Percentiles rank a stretch among this genome's conserved stretches.
These are phyloP conservation scores for Dendrophyllia cribrosa DNA, from an alignment of 64 coral and sea anemone genomes.

Conservation along the genomic window DNA sequence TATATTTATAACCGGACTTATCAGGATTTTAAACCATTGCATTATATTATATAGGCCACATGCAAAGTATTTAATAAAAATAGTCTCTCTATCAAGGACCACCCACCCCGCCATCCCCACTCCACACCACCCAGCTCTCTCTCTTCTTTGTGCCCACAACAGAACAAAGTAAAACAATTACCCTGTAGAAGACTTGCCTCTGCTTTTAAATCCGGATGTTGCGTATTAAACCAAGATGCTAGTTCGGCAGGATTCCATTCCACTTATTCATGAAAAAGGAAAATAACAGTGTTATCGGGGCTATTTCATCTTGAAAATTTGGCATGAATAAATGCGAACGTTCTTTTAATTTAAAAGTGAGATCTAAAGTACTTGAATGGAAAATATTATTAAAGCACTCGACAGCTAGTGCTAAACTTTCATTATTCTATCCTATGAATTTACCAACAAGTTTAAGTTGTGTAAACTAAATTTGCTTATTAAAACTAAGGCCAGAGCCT, in stretches of 20 bases:
- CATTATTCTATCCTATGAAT: no score
- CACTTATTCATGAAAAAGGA: neutral
- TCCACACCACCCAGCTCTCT: neutral
- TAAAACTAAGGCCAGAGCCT: no score
- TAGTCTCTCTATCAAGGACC: neutral
- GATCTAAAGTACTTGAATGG: no score
- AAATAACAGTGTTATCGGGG: no score
- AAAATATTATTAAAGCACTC: no score
- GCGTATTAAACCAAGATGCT: neutral
- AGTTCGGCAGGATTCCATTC: neutral
- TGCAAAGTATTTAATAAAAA: neutral
- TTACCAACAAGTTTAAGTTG: no score
- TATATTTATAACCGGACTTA: neutral
- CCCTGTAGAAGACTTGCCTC: neutral
- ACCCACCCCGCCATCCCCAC: neutral
- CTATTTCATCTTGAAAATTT: no score
- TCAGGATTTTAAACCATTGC: neutral
- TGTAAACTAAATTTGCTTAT: no score
- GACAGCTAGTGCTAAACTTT: no score
- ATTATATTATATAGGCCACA: neutral
- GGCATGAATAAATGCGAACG: no score
- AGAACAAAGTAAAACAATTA: neutral
- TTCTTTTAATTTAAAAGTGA: no score
- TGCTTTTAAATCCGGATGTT: neutral
- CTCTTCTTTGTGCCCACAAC: neutral